These are phyloP conservation scores for Dolomedes plantarius DNA, from an alignment of 2,888 invertebrate genomes.

Conservation along the genomic window DNA sequence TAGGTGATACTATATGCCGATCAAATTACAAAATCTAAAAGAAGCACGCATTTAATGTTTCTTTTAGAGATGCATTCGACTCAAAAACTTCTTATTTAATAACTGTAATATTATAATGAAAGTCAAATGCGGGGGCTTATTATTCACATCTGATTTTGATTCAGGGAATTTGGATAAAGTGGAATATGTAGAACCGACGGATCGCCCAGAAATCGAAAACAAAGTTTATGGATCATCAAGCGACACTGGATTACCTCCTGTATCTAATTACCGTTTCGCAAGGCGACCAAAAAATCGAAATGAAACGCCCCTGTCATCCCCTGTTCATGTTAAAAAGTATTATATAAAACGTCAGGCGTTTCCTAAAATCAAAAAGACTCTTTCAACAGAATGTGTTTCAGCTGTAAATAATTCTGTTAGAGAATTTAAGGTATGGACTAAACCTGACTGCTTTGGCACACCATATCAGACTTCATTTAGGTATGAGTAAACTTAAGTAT, in stretches of 20 bases:
- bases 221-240: conserved; percentile 31
- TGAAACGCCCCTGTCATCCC: conserved; percentile 44
- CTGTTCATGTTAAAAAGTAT: conserved; percentile 55
- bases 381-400: conserved; percentile 54
- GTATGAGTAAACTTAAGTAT: too few species aligned
- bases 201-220: conserved; percentile 26
- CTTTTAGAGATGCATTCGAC: not conserved
- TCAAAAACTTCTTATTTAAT: not conserved
- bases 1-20: not conserved
- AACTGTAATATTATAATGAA: conserved; percentile 75
- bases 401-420: conserved; percentile 79
- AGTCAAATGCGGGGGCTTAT: conserved; percentile 81
- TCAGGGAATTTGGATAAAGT: conserved; percentile 91
- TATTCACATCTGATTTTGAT: conserved; percentile 91
- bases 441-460: conserved; percentile 91
- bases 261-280: conserved; percentile 35
- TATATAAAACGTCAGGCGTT: conserved; percentile 38
- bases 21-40: not conserved
- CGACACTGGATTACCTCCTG: conserved; percentile 32
- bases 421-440: conserved; percentile 93
- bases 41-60: not conserved
- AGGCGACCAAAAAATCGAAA: conserved; percentile 36
- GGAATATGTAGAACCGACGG: conserved; percentile 80
- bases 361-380: conserved; percentile 44
- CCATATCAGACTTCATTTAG: conserved; percentile 90